Evolutionary conservation across 2,797 vertebrate species (phyloP).

Genomic region (Poecilia velifera): DNA sequence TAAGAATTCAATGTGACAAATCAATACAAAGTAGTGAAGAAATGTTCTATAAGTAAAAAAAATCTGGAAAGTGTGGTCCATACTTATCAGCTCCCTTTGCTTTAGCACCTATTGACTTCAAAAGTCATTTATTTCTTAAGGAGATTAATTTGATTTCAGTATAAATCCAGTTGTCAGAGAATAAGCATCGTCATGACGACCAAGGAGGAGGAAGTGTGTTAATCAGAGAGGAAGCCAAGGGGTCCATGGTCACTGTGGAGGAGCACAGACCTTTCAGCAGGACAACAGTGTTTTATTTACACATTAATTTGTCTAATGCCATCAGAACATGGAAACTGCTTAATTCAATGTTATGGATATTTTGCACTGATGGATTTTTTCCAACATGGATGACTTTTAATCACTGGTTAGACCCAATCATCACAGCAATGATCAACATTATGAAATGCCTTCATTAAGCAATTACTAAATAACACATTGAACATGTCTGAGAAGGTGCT

Average conservation of each 20-base stretch:
- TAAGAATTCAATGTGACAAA: not conserved
- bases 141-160: not conserved
- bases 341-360: not conserved
- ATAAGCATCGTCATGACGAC: not conserved
- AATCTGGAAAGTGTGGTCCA: not conserved
- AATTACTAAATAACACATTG: not conserved
- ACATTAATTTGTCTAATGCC: not conserved
- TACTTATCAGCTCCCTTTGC: not conserved
- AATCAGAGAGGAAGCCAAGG: not conserved
- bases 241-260: not conserved
- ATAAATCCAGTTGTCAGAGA: not conserved
- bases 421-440: not conserved
- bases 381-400: not conserved
- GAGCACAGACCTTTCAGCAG: not conserved
- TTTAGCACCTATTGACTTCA: not conserved
- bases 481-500: not conserved
- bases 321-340: not conserved
- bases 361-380: not conserved
- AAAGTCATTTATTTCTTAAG: not conserved
- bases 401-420: not conserved
- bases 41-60: not conserved
- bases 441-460: not conserved
- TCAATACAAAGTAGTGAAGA: not conserved
- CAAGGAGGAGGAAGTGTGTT: not conserved
- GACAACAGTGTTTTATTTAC: not conserved